Evolutionary conservation across 2,888 invertebrate genomes (phyloP).

Genomic region (Aethes cnicana): DNA sequence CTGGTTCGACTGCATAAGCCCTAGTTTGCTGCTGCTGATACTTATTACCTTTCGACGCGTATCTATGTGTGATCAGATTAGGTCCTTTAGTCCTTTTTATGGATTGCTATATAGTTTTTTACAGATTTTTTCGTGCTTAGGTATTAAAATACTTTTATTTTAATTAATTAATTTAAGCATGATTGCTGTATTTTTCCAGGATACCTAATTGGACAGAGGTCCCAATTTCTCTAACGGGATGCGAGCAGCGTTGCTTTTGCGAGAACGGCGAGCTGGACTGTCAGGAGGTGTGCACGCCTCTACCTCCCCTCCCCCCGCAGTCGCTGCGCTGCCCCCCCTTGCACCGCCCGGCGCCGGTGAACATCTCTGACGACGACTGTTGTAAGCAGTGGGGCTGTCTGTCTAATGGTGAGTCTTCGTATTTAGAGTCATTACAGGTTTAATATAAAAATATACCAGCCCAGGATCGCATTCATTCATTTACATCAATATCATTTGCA

Average conservation of each 20-base stretch:
- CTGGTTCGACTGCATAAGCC: too few species aligned
- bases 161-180: neutral
- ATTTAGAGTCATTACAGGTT: too few species aligned
- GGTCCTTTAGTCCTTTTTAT: too few species aligned
- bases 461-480: conserved; percentile 2
- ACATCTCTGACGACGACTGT: conserved; percentile 89
- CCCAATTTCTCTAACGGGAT: conserved; percentile 90
- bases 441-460: neutral
- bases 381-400: conserved; percentile 90
- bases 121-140: neutral
- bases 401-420: conserved; percentile 58
- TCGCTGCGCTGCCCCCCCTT: conserved; percentile 87
- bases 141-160: neutral
- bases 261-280: conserved; percentile 94
- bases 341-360: conserved; percentile 84
- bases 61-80: too few species aligned
- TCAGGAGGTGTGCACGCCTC: conserved; percentile 89
- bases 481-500: conserved; percentile 9
- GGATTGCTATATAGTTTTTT: too few species aligned
- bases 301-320: conserved; percentile 89
- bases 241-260: conserved; percentile 93
- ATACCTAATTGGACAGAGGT: conserved; percentile 92
- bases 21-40: too few species aligned
- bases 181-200: conserved; percentile 43
- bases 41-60: too few species aligned